Evolutionary conservation across 2,797 vertebrate genomes (phyloP).

Genomic region (Premnoplex brunnescens): DNA sequence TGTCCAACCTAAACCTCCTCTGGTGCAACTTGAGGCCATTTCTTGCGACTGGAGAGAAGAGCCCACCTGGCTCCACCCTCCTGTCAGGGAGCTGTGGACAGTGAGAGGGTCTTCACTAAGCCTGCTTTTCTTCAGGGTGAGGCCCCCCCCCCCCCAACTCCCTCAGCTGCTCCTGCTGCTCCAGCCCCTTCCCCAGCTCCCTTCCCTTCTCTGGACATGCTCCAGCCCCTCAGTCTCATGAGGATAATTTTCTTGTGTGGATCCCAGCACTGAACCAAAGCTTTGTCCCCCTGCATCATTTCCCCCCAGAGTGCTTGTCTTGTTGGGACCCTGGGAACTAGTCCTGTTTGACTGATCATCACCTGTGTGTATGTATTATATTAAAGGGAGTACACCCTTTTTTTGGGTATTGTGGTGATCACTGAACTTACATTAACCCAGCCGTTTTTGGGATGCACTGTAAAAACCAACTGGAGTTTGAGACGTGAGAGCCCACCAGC

Average conservation of each 20-base stretch:
- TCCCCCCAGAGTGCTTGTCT: neutral
- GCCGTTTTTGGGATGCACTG: neutral
- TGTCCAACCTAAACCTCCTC: neutral
- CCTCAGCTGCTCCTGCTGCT: neutral
- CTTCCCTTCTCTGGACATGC: accelerated
- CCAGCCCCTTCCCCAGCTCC: neutral
- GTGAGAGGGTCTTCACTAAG: neutral
- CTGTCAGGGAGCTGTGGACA: neutral
- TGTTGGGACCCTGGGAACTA: neutral
- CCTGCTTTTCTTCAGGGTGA: neutral
- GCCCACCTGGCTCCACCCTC: accelerated
- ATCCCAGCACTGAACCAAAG: neutral
- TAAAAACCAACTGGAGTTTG: neutral
- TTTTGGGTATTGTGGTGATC: neutral
- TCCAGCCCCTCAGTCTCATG: neutral
- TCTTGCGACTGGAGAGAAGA: neutral
- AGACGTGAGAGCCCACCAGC: neutral
- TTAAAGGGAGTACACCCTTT: neutral
- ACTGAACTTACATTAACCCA: accelerated
- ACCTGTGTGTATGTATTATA: accelerated
- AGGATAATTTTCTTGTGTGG: neutral
- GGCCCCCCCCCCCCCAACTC: neutral
- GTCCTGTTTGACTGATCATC: neutral
- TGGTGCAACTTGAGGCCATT: neutral
- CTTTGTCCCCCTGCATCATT: accelerated